phyloP scores from a whole-genome alignment of 2,113 vertebrate genomes.

The Rhinolophus ferrumequinum region DNA sequence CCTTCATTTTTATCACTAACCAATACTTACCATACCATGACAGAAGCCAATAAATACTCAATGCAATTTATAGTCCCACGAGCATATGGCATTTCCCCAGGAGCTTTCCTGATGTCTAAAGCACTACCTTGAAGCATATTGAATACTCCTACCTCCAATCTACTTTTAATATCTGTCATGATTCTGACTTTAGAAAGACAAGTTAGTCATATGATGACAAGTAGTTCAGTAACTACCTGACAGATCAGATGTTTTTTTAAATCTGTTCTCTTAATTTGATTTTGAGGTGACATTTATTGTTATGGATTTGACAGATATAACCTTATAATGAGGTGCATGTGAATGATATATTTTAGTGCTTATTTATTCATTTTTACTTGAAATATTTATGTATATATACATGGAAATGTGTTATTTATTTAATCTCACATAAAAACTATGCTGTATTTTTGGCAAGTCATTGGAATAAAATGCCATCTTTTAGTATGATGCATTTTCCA shows the following conservation, averaged over 20 bases:
- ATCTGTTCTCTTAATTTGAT: slow-evolving; percentile 32
- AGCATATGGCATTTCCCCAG: slow-evolving; percentile 64
- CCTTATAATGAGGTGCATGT: neutral
- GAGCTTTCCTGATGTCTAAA: slow-evolving; percentile 66
- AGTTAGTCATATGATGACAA: slow-evolving; percentile 55
- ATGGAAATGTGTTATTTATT: neutral
- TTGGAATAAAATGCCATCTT: neutral
- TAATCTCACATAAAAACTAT: neutral
- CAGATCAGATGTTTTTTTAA: slow-evolving; percentile 24
- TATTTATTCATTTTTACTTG: slow-evolving; percentile 42
- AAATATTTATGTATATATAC: neutral
- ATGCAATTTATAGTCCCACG: slow-evolving; percentile 53
- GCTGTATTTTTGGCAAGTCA: neutral
- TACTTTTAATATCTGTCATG: slow-evolving; percentile 70
- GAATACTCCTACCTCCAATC: slow-evolving; percentile 48
- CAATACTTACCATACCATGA: slow-evolving; percentile 38
- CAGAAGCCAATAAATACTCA: slow-evolving; percentile 68
- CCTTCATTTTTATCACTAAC: slow-evolving; percentile 65
- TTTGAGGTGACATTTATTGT: slow-evolving; percentile 60
- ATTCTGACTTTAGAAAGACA: slow-evolving; percentile 70
- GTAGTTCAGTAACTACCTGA: slow-evolving; percentile 60
- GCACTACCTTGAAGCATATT: slow-evolving; percentile 51
- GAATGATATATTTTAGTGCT: neutral
- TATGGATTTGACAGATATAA: slow-evolving; percentile 39
- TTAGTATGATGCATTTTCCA: neutral